Conservation (phyloP, 2,797 vertebrate genomes). For the Mus minutoides region DNA sequence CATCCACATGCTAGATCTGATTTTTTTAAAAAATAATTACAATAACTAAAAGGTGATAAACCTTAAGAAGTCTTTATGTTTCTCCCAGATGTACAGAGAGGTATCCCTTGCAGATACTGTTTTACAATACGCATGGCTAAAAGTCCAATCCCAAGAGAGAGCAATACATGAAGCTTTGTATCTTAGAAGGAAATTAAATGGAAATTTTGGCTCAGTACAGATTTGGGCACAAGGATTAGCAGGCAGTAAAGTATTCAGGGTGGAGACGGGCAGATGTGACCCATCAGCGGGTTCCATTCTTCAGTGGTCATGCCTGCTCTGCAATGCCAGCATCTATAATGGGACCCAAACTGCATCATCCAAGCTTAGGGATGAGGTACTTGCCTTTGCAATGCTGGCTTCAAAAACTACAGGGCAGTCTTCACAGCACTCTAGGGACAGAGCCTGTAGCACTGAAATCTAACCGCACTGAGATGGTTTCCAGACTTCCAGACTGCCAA, state of each 20-base stretch:
- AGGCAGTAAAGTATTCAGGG: neutral
- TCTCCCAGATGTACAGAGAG: neutral
- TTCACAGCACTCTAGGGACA: neutral
- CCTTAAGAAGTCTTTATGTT: neutral
- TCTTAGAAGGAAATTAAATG: neutral
- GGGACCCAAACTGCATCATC: neutral
- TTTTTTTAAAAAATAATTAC: slow-evolving; percentile 10
- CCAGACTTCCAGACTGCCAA: neutral
- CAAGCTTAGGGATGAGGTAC: neutral
- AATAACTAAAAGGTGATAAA: slow-evolving; percentile 17
- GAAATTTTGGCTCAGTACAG: neutral
- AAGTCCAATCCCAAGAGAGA: neutral
- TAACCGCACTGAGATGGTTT: neutral
- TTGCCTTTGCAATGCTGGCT: slow-evolving; percentile 17
- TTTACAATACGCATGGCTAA: too few relatives aligned
- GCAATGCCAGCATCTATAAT: neutral
- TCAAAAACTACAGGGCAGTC: neutral
- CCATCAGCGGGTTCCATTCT: neutral
- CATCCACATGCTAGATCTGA: neutral
- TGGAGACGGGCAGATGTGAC: neutral
- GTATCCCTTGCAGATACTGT: neutral
- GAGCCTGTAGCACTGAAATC: neutral
- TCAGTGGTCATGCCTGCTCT: neutral
- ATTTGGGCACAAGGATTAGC: neutral
- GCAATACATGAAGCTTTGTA: slow-evolving; percentile 24